These are phyloP conservation scores for Strigamia maritima DNA, from an alignment of 2,888 invertebrate genomes.

Conservation along the genomic window DNA sequence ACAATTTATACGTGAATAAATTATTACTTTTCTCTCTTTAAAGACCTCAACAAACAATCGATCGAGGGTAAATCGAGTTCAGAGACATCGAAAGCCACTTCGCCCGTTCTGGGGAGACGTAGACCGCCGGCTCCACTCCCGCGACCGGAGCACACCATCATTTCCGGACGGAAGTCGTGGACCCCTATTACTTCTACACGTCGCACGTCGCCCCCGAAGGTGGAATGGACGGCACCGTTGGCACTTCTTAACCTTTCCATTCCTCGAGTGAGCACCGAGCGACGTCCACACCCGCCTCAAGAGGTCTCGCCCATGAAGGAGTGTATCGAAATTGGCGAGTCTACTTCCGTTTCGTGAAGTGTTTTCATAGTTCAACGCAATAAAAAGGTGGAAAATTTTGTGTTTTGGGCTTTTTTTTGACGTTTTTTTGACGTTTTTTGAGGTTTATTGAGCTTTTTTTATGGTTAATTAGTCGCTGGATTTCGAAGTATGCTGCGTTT, in stretches of 20 bases:
- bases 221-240: neutral
- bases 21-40: neutral
- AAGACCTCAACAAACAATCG: neutral
- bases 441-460: neutral
- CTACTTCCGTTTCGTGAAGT: neutral
- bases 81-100: neutral
- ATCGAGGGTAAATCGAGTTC: neutral
- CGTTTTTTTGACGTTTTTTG: too few species aligned
- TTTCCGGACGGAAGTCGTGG: neutral
- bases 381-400: neutral
- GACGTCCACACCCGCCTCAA: neutral
- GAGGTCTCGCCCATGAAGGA: neutral
- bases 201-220: neutral
- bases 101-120: neutral
- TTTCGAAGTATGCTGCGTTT: neutral
- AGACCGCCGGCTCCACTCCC: conserved; percentile 32
- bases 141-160: conserved; percentile 31
- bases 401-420: neutral
- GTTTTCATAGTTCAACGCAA: neutral
- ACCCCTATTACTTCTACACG: neutral
- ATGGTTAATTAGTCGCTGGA: neutral
- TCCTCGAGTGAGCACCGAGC: neutral
- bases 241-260: neutral
- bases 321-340: neutral
- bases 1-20: too few species aligned